A percentile compares a stretch with the other conserved stretches of the same genome.
Evolutionary conservation across 2,113 vertebrate species (phyloP).

Genomic region (Hippolais icterina): DNA sequence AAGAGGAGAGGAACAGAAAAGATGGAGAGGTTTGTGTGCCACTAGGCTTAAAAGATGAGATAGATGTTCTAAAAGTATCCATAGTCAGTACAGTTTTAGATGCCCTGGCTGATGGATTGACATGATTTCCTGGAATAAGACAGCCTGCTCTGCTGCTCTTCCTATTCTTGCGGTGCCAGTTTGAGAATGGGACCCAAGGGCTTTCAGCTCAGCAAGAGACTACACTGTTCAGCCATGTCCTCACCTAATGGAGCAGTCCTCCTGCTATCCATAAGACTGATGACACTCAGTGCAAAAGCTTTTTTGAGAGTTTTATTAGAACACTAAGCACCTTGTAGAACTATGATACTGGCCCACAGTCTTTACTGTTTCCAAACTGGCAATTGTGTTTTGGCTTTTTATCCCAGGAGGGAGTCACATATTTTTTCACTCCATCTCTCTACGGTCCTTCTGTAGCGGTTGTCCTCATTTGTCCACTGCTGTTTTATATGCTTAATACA

Average conservation of each 20-base stretch:
- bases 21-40: neutral
- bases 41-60: neutral
- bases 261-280: neutral
- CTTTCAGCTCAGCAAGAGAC: neutral
- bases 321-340: neutral
- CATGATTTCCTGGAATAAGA: slow-evolving; percentile 9
- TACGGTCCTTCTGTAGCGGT: fast-evolving
- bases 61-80: neutral
- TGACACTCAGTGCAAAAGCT: neutral
- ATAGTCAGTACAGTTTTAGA: neutral
- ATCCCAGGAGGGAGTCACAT: neutral
- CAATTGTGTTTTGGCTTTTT: neutral
- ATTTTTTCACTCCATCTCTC: neutral
- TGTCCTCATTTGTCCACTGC: neutral
- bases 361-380: neutral
- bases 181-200: neutral
- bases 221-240: neutral
- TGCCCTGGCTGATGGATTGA: slow-evolving; percentile 13
- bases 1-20: neutral
- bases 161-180: neutral
- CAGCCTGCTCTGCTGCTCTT: slow-evolving; percentile 3
- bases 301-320: neutral
- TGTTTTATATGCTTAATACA: neutral
- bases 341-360: neutral
- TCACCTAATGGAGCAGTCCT: neutral